Evolutionary conservation across 2,888 invertebrate species (phyloP).

Genomic region (Drosophila mulleri): DNA sequence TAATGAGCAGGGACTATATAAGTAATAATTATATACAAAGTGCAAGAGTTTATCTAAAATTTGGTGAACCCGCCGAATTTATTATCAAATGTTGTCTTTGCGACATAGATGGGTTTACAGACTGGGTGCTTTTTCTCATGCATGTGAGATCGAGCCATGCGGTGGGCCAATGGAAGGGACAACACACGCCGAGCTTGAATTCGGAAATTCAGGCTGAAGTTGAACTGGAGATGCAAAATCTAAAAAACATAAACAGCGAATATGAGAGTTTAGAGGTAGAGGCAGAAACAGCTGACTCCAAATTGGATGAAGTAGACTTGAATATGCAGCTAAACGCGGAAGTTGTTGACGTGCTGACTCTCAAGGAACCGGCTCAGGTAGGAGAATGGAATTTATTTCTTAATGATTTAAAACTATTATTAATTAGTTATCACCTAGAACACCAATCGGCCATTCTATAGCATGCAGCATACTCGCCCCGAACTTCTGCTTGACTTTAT

Average conservation of each 20-base stretch:
- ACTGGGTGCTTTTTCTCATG: constrained; percentile 26
- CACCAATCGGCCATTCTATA: constrained; percentile 42
- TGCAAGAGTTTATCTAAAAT: constrained; percentile 48
- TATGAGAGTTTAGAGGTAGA: background rate
- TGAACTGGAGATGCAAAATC: constrained; percentile 39
- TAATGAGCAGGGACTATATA: constrained; percentile 22
- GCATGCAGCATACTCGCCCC: constrained; percentile 33
- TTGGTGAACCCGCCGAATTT: constrained; percentile 10
- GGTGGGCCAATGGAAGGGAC: background rate
- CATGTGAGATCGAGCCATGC: constrained; percentile 34
- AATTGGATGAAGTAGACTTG: background rate
- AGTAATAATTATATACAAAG: constrained; percentile 39
- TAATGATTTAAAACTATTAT: background rate
- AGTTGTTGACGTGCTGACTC: background rate
- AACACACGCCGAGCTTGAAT: background rate
- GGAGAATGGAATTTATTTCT: background rate
- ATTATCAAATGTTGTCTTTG: constrained; percentile 52
- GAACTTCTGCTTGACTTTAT: constrained; percentile 45
- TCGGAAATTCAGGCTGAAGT: constrained; percentile 51
- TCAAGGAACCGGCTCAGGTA: background rate
- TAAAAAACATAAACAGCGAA: background rate
- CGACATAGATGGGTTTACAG: constrained; percentile 10
- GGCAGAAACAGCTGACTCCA: background rate
- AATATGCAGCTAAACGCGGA: background rate
- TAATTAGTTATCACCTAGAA: background rate